These are phyloP conservation scores for Neodontobutis hainanensis DNA, from an alignment of 2,113 vertebrate genomes.

Conservation along the genomic window DNA sequence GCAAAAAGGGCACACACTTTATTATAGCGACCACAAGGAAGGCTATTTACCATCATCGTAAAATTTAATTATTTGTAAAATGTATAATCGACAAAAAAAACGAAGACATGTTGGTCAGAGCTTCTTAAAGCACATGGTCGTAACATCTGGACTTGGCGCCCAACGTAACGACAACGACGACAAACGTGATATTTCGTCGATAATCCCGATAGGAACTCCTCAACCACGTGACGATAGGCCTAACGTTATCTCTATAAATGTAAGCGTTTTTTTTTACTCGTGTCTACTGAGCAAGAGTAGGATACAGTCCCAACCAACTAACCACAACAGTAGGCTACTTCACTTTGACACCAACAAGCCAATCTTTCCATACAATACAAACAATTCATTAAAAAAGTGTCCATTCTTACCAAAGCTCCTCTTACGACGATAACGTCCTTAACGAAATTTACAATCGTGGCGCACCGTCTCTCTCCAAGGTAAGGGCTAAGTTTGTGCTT, in stretches of 20 bases:
- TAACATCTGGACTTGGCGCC: slow-evolving; percentile 56
- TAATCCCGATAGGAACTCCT: slow-evolving; percentile 4
- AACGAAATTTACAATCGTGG: not conserved
- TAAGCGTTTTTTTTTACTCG: not conserved
- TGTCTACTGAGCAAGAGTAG: no score
- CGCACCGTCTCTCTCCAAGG: slow-evolving; percentile 13
- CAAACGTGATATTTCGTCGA: slow-evolving; percentile 1
- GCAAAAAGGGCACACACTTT: not conserved
- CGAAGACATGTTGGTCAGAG: slow-evolving; percentile 26
- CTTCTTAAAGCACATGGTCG: slow-evolving; percentile 53
- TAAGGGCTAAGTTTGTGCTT: slow-evolving; percentile 24
- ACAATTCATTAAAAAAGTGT: not conserved
- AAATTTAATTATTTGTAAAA: not conserved
- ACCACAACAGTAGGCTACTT: not conserved
- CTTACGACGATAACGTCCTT: slow-evolving; percentile 29
- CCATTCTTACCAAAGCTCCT: slow-evolving; percentile 58
- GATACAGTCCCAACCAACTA: not conserved
- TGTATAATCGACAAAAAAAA: slow-evolving; percentile 30
- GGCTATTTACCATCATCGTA: no score
- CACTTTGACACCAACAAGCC: not conserved
- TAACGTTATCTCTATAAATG: not conserved
- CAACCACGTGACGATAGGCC: slow-evolving; percentile 2
- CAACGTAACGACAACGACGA: not conserved
- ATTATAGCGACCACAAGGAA: not conserved
- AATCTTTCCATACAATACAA: not conserved